Base-by-base conservation (phyloP, 2,888 invertebrate genomes). In the Phyllotreta cruciferae region DNA sequence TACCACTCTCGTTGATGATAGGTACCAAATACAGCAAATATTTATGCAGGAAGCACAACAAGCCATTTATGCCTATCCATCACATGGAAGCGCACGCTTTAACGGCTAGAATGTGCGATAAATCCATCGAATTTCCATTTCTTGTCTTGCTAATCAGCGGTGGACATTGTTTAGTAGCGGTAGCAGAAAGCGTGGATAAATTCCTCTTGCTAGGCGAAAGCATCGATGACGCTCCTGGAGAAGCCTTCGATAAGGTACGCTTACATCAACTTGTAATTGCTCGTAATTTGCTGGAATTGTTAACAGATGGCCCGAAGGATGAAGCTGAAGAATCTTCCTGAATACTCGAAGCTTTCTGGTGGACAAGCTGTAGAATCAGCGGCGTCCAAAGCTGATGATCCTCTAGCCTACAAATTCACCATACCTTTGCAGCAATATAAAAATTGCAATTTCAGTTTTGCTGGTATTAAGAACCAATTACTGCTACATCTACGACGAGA, bases 61-160 rank as follows among this genome's bases (percentile, higher is more conserved):
- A 91, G 78, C 95, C 96, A 0, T 82, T 98, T 67, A 93, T 99
- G 77, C 96, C 98, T 0, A 90, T 99, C 63, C 98, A 99, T 84
- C 99, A 99, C 75, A 99, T 99, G 99, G 92, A 98, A 84, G 98
- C 99, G 1, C 99, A 99, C 84, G 96, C 98, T 3, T 83, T 99
- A 62, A 93, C 93, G 10, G 90, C 88, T 14, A 86, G 97, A 77
- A 89, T 97, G 88, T 83, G 85, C 11, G 79, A 88, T 62, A 82
- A 82, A 79, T 69, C 87, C 70, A 82, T 95, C 54, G 83, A 88
- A 61, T 97, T 92, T 83, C 98, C 98, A 24, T 98, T 91, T 81
- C 82, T 98, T 63, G 92, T 92, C 45, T 83, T 98, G 24, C 83
- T 98, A 24, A 89, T 96, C 70, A 98, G 97, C 74, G 98, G 98